Percentiles rank a stretch among this genome's conserved stretches.
Evolutionary conservation across 2,113 vertebrate species (phyloP).

Genomic region (Elaphurus davidianus): DNA sequence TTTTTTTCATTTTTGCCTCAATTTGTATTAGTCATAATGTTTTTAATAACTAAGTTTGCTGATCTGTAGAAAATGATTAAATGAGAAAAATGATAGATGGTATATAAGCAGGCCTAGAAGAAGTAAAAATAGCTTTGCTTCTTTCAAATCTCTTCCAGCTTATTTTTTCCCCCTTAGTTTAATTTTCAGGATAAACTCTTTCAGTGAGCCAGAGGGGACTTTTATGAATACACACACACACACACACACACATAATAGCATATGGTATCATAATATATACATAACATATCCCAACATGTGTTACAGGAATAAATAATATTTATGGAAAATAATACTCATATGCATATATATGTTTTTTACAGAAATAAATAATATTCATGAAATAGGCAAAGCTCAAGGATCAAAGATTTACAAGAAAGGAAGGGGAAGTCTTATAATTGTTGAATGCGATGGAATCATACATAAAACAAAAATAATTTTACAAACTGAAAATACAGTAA

Average conservation of each 20-base stretch:
- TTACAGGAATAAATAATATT: neutral
- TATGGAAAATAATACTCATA: neutral
- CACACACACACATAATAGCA: neutral
- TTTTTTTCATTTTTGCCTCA: neutral
- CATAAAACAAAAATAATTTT: neutral
- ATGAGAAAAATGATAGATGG: neutral
- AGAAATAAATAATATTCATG: neutral
- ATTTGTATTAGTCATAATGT: neutral
- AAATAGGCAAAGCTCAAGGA: neutral
- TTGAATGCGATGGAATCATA: neutral
- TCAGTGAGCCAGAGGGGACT: neutral
- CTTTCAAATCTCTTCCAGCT: neutral
- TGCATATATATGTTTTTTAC: neutral
- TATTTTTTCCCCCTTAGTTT: neutral
- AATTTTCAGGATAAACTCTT: neutral
- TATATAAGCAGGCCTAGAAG: neutral
- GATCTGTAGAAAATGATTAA: neutral
- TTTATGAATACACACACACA: neutral
- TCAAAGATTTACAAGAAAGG: neutral
- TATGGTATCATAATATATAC: neutral
- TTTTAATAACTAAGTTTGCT: neutral
- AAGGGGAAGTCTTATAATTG: neutral
- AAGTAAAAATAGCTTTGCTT: neutral
- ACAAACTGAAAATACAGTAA: neutral
- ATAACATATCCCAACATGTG: neutral